Evolutionary conservation across 30 jellyfish, hydroid and myxozoan genomes (phyloP).

Genomic region (Turritopsis dohrnii): DNA sequence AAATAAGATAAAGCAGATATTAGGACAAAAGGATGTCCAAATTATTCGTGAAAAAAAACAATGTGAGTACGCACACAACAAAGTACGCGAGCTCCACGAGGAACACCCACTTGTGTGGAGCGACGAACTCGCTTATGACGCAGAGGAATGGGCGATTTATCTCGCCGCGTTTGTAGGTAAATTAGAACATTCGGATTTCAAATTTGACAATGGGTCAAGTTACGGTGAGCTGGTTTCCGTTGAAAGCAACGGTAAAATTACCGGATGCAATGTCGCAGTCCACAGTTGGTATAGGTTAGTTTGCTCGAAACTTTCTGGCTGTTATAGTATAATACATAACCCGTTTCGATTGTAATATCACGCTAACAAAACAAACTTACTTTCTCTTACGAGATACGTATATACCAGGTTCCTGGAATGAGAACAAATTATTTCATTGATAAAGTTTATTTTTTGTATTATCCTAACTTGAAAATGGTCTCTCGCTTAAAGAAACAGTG

Average conservation of each 20-base stretch:
- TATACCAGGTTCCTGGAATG: no score
- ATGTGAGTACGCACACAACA: constrained; percentile 20
- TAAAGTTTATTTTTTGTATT: no score
- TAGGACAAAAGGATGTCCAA: background rate
- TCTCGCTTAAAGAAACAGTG: no score
- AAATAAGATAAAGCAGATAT: background rate
- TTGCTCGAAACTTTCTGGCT: background rate
- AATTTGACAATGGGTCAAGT: background rate
- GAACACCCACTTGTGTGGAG: background rate
- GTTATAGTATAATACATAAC: no score
- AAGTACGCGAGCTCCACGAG: background rate
- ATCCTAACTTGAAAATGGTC: no score
- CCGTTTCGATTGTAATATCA: no score
- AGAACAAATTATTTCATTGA: no score
- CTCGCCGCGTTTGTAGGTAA: background rate
- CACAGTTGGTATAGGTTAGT: background rate
- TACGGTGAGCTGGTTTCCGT: background rate
- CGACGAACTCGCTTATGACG: constrained; percentile 16
- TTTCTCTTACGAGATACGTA: no score
- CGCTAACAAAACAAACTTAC: background rate
- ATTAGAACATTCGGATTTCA: background rate
- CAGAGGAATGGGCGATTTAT: constrained; percentile 16
- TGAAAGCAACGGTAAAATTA: background rate
- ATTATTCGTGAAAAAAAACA: background rate
- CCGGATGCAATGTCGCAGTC: background rate